A percentile compares a stretch with the other conserved stretches of the same genome.
These are phyloP conservation scores for Martes flavigula DNA, from an alignment of 2,797 vertebrate genomes.

Conservation along the genomic window DNA sequence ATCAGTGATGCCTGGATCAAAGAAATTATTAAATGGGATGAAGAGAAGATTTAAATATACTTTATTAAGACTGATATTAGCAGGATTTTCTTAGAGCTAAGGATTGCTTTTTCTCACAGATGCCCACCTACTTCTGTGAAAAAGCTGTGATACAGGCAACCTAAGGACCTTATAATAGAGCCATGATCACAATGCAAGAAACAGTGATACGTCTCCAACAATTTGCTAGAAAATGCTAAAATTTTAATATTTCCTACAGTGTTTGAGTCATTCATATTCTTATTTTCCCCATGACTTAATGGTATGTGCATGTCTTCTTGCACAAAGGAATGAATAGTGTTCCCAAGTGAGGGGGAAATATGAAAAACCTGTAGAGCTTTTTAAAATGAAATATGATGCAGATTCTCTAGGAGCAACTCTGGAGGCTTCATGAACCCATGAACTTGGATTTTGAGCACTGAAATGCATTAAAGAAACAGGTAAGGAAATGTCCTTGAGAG, in stretches of 20 bases:
- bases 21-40: neutral
- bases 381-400: neutral
- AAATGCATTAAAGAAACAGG: no score
- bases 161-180: neutral
- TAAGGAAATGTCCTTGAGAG: neutral
- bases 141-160: neutral
- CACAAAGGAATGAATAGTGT: neutral
- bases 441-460: neutral
- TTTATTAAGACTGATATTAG: neutral
- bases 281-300: no score
- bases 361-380: no score
- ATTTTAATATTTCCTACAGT: neutral
- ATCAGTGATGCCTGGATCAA: neutral
- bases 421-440: neutral
- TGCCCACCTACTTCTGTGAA: neutral
- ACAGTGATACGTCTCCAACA: neutral
- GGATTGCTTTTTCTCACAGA: neutral
- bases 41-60: neutral
- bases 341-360: neutral
- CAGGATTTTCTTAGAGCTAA: neutral
- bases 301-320: neutral
- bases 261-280: neutral
- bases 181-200: neutral
- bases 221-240: neutral
- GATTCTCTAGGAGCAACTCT: neutral